Conservation (phyloP, 2,113 vertebrate species). For the Oreocharis arfaki region DNA sequence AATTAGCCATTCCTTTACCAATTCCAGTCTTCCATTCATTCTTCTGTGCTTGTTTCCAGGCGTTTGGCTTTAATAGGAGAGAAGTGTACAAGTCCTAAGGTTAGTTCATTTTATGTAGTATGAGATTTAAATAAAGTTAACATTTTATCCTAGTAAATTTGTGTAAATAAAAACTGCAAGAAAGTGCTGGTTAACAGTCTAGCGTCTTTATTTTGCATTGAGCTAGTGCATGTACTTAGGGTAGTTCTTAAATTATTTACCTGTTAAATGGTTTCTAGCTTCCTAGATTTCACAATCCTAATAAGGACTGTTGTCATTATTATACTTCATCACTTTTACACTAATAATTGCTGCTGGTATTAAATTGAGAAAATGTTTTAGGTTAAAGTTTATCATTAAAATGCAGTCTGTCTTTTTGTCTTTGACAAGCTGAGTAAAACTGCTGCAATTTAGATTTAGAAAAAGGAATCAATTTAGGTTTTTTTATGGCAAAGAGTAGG, state of each 20-base stretch:
- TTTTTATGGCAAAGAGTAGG: neutral
- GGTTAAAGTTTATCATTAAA: neutral
- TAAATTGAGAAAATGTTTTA: neutral
- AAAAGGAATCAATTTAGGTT: neutral
- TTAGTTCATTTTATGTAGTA: conserved; percentile 6
- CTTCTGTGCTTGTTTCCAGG: conserved; percentile 38
- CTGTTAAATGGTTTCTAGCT: neutral
- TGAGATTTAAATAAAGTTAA: neutral
- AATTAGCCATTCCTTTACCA: neutral
- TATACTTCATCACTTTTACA: neutral
- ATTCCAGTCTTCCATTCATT: neutral
- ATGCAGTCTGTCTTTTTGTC: neutral
- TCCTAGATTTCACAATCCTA: neutral
- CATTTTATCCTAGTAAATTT: neutral
- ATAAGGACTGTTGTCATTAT: neutral
- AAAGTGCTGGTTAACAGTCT: neutral
- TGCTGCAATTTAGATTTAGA: neutral
- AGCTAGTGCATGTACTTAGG: neutral
- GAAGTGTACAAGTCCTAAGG: neutral
- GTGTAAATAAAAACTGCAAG: neutral
- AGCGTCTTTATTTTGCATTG: neutral
- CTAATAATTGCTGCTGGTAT: neutral
- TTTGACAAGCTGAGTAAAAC: neutral
- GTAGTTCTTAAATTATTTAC: neutral
- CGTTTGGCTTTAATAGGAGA: conserved; percentile 33